Evolutionary conservation across 2,113 vertebrate genomes (phyloP), one percentile per base, ranked within the genome.

Genomic region (Fregetta grallaria): DNA sequence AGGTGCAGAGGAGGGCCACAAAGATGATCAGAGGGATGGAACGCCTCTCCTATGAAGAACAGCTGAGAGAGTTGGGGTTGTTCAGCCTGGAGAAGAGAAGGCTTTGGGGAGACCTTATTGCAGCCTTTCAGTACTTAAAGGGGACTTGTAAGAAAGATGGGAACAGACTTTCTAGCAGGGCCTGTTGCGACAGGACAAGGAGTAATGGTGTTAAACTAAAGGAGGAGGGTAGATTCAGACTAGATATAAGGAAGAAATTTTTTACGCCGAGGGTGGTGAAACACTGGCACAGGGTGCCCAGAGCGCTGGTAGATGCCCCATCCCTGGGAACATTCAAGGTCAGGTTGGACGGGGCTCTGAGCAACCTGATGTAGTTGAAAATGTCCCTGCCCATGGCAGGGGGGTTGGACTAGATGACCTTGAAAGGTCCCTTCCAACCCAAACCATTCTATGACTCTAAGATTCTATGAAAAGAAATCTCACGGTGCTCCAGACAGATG

Each of bases 51-150:
- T 27, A 0, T 6, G 12, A 13, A 2, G 9, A 30, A 4, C 78
- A 34, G 25, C 70, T 66, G 25, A 47, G 29, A 55, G 23, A 40
- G 34, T 2, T 53, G 20, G 10, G 21, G 7, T 4, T 36, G 30
- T 27, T 78, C 45, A 72, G 52, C 15, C 29, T 55, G 59, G 40
- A 88, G 34, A 53, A 53, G 34, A 79, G 11, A 65, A 63, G 11
- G 49, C 56, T 81, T 1, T 0, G 0, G 19, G 14, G 15, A 65
- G 11, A 77, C 9, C 19, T 52, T 12, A 29, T 1, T 3, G 61
- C 1, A 1, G 27, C 10, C 23, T 68, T 5, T 1, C 27, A 38
- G 8, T 40, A 8, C 15, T 11, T 40, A 11, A n/a, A n/a, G 13
- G 11, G 1, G 6, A 16, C 9, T 3, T 25, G 6, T 4, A n/a